Percentiles rank a stretch among this genome's conserved stretches.
phyloP scores from a whole-genome alignment of 2,797 vertebrate genomes.

The Rhodeus uyekii region DNA sequence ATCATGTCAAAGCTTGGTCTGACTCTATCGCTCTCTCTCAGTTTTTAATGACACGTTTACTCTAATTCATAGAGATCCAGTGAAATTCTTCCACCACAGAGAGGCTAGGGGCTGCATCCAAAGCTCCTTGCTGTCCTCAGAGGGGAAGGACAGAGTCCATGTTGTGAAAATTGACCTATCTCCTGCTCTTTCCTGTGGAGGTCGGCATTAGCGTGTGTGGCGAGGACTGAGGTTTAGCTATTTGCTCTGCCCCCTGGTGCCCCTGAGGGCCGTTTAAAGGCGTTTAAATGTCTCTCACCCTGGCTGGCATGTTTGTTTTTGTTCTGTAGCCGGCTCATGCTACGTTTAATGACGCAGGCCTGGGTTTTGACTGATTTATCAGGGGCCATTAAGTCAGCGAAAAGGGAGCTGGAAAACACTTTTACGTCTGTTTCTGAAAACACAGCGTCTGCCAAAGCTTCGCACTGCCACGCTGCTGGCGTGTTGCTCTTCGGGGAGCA shows the following conservation, averaged over 20 bases:
- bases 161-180: constrained; percentile 60
- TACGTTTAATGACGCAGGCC: constrained; percentile 63
- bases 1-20: neutral
- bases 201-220: constrained; percentile 46
- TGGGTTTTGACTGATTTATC: constrained; percentile 64
- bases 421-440: constrained; percentile 59
- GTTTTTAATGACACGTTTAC: neutral
- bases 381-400: constrained; percentile 62
- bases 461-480: constrained; percentile 40
- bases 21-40: neutral
- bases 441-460: constrained; percentile 51
- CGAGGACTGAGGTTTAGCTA: constrained; percentile 48
- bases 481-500: constrained; percentile 51
- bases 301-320: constrained; percentile 60
- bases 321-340: constrained; percentile 53
- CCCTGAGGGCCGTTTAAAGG: constrained; percentile 58
- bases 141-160: constrained; percentile 49
- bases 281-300: constrained; percentile 55
- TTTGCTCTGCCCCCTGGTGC: constrained; percentile 56
- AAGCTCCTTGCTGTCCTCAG: constrained; percentile 17
- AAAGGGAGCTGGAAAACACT: constrained; percentile 58
- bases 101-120: neutral
- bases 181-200: constrained; percentile 44
- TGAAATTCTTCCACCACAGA: neutral
- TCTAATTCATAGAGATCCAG: neutral